Evolutionary conservation across 2,888 invertebrate genomes (phyloP).

Genomic region (Gari tellinella): DNA sequence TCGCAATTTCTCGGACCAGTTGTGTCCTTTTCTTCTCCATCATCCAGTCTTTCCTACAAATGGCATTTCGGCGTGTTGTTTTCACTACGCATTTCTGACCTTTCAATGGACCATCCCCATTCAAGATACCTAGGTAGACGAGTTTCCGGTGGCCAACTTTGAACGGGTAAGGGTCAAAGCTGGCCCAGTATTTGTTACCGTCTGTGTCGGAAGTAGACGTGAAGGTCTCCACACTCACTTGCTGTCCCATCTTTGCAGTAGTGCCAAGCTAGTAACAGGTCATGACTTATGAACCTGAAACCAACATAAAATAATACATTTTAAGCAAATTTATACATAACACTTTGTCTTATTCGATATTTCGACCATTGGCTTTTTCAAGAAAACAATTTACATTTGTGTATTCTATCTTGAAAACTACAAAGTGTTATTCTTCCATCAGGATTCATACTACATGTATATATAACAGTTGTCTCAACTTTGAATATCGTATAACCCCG

Average conservation of each 20-base stretch:
- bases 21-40: slow-evolving; percentile 58
- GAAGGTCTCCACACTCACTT: slow-evolving; percentile 66
- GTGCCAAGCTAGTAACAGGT: too few relatives aligned
- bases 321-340: too few relatives aligned
- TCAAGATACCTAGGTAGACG: slow-evolving; percentile 69
- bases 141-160: slow-evolving; percentile 66
- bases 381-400: too few relatives aligned
- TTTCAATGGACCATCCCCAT: slow-evolving; percentile 69
- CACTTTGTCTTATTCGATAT: too few relatives aligned
- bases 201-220: slow-evolving; percentile 47
- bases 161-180: slow-evolving; percentile 69
- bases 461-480: too few relatives aligned
- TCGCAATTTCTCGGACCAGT: slow-evolving; percentile 51
- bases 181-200: slow-evolving; percentile 63
- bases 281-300: too few relatives aligned
- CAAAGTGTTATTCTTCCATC: too few relatives aligned
- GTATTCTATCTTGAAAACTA: too few relatives aligned
- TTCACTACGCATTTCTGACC: slow-evolving; percentile 74
- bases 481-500: too few relatives aligned
- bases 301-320: too few relatives aligned
- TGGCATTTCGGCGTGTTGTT: slow-evolving; percentile 60
- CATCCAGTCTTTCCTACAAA: slow-evolving; percentile 63
- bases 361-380: too few relatives aligned
- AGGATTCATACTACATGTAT: too few relatives aligned
- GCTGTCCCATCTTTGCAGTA: slow-evolving; percentile 58